Evolutionary conservation across 2,797 vertebrate species (phyloP).

Genomic region (Pangasius sanitwongsei): DNA sequence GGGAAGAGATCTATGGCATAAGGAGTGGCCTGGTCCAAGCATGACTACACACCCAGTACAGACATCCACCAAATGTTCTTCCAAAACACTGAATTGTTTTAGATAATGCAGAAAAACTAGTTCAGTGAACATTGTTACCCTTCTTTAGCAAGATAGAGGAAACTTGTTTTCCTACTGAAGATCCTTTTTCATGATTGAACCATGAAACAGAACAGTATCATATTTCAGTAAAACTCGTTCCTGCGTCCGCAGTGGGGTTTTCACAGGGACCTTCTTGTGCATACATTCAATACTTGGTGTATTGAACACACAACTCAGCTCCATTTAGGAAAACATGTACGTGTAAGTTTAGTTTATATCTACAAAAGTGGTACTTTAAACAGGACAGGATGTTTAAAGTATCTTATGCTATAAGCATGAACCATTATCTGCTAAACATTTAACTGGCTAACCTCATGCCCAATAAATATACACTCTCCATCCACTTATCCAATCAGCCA

Average conservation of each 20-base stretch:
- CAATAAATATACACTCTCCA: not conserved
- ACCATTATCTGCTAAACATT: not conserved
- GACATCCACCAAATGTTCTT: not conserved
- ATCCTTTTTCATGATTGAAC: not conserved
- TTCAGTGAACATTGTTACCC: not conserved
- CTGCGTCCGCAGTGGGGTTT: not conserved
- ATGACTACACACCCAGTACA: not conserved
- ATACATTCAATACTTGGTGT: not conserved
- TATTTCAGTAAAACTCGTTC: not conserved
- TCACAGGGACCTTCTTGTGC: not conserved
- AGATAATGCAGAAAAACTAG: slow-evolving; percentile 2
- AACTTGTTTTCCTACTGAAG: slow-evolving; percentile 24
- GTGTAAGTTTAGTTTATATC: not conserved
- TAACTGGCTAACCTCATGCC: not conserved
- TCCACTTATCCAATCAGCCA: not conserved
- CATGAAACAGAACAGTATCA: not conserved
- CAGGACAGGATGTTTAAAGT: not conserved
- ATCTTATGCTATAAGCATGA: not conserved
- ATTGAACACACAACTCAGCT: not conserved
- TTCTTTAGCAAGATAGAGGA: not conserved
- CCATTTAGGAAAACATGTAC: not conserved
- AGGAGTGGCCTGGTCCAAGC: slow-evolving; percentile 16
- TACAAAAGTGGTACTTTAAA: not conserved
- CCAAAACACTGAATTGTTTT: not conserved
- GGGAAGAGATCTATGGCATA: not conserved